A percentile compares a stretch with the other conserved stretches of the same genome.
phyloP scores from a whole-genome alignment of 53 echinoderm and acorn worm genomes.

The Echinometra lucunter region DNA sequence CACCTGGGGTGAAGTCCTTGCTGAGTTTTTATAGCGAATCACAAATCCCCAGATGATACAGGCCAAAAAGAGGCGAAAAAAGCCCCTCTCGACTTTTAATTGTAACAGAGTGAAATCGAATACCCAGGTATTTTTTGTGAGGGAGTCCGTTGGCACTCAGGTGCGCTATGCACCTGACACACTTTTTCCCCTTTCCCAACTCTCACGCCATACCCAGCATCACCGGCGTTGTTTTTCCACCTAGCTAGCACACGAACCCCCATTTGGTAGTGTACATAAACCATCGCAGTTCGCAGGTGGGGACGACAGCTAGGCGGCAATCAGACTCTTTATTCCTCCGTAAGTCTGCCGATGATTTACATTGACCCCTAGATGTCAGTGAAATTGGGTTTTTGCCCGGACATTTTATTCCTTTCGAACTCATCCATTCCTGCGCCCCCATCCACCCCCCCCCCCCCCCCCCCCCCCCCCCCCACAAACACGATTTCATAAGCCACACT shows the following conservation, averaged over 20 bases:
- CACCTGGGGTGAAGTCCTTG: conserved; percentile 52
- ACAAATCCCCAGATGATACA: conserved; percentile 66
- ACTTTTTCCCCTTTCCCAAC: conserved; percentile 57
- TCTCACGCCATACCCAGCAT: conserved; percentile 28
- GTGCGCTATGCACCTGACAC: conserved; percentile 64
- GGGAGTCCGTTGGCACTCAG: conserved; percentile 50
- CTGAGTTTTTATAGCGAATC: conserved; percentile 62
- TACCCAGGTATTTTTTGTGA: conserved; percentile 64
- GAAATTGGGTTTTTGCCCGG: conserved; percentile 71
- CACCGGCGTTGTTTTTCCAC: conserved; percentile 48
- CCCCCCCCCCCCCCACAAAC: conserved; percentile 1
- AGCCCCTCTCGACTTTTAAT: conserved; percentile 65
- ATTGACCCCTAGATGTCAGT: conserved; percentile 72
- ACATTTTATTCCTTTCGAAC: conserved; percentile 44
- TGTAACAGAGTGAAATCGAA: conserved; percentile 64
- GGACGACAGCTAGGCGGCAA: conserved; percentile 57
- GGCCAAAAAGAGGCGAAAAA: conserved; percentile 53
- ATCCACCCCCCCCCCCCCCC: conserved; percentile 18
- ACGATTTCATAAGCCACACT: conserved; percentile 54
- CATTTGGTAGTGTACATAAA: conserved; percentile 69
- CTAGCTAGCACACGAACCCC: conserved; percentile 45
- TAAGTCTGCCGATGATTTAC: conserved; percentile 72
- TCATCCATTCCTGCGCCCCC: conserved; percentile 20
- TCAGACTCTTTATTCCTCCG: conserved; percentile 48
- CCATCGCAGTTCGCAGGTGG: conserved; percentile 60